Conservation (phyloP, 2,113 vertebrate genomes). For the Elaphurus davidianus region DNA sequence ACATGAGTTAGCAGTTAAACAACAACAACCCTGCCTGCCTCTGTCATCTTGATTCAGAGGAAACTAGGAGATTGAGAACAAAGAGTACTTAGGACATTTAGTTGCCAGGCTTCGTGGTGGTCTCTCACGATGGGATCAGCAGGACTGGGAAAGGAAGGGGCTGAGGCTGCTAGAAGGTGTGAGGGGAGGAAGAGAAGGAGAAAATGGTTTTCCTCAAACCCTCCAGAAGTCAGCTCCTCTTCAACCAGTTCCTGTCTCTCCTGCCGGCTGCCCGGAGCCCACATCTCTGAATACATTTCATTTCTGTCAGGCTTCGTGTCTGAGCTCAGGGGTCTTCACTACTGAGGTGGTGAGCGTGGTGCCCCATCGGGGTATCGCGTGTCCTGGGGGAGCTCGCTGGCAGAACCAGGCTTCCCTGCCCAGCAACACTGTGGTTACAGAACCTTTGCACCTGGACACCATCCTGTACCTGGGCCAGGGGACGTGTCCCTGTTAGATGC, state of each 20-base stretch:
- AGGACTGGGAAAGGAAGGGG: not conserved
- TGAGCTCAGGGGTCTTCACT: too few species aligned
- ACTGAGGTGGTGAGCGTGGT: too few species aligned
- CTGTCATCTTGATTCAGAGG: not conserved
- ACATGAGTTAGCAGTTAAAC: not conserved
- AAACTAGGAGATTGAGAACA: not conserved
- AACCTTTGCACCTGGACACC: not conserved
- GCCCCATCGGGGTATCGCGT: fast-evolving
- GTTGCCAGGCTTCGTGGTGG: not conserved
- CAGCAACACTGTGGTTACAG: not conserved
- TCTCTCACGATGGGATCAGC: not conserved
- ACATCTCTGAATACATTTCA: not conserved
- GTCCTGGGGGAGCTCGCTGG: not conserved
- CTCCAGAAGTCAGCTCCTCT: not conserved
- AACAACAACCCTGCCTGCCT: not conserved
- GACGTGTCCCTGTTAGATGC: not conserved
- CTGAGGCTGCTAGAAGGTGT: not conserved
- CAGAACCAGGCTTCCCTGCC: not conserved
- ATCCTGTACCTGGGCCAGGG: not conserved
- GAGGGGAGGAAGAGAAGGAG: not conserved
- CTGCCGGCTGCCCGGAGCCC: not conserved
- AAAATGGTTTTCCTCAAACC: not conserved
- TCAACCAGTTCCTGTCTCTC: too few species aligned
- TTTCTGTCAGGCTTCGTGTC: not conserved
- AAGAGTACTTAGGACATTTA: not conserved